A percentile compares a stretch with the other conserved stretches of the same genome.
phyloP scores from a whole-genome alignment of 2,888 invertebrate species.

The Callinectes sapidus region DNA sequence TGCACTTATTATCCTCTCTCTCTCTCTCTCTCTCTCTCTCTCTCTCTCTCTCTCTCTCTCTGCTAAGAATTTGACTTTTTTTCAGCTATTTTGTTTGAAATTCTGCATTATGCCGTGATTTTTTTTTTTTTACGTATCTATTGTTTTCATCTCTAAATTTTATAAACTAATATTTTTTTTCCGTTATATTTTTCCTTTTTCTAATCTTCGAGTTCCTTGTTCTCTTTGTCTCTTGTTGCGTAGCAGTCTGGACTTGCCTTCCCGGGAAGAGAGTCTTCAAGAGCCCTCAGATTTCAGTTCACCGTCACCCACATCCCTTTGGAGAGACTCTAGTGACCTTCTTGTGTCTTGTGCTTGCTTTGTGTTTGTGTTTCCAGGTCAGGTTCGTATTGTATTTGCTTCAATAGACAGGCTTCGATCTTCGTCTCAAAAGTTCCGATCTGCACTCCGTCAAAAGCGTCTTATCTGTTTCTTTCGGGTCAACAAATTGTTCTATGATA shows the following conservation, averaged over 20 bases:
- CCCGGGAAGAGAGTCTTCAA: too few relatives aligned
- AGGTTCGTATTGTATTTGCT: too few relatives aligned
- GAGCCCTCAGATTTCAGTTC: too few relatives aligned
- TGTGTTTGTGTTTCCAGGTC: too few relatives aligned
- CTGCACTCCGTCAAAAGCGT: too few relatives aligned
- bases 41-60: constrained; percentile 34
- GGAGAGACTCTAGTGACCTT: not conserved
- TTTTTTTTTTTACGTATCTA: not conserved
- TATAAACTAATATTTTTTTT: too few relatives aligned
- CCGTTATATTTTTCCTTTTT: not conserved
- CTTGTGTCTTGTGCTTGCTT: not conserved
- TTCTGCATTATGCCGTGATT: not conserved
- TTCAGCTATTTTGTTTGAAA: not conserved
- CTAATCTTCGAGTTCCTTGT: too few relatives aligned
- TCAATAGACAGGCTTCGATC: not conserved
- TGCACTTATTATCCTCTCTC: not conserved
- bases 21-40: constrained; percentile 25
- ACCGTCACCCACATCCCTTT: too few relatives aligned
- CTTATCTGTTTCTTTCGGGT: too few relatives aligned
- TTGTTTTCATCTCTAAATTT: not conserved
- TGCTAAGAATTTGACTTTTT: not conserved
- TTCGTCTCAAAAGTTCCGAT: too few relatives aligned
- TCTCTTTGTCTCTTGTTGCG: not conserved
- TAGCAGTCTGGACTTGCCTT: too few relatives aligned
- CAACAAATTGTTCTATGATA: too few relatives aligned